These are phyloP conservation scores for Meloidogyne floridensis DNA, from an alignment of 1,140 invertebrate species.

Conservation along the genomic window DNA sequence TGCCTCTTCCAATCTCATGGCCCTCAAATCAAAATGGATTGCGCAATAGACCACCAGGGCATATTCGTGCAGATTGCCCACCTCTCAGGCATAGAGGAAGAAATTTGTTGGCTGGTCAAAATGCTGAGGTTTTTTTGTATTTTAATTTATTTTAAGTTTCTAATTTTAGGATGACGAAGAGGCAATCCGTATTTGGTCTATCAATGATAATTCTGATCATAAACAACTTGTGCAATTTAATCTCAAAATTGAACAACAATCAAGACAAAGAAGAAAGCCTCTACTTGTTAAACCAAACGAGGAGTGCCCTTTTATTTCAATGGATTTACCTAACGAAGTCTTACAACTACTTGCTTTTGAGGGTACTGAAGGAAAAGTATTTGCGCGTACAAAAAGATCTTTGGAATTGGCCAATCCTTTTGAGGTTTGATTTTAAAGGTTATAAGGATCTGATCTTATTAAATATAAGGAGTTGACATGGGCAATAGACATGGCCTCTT, in stretches of 20 bases:
- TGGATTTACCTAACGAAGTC: conserved; percentile 11
- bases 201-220: conserved; percentile 29
- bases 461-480: too few species aligned
- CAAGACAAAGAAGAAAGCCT: background rate
- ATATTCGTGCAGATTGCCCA: conserved; percentile 17
- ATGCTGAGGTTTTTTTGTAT: conserved; percentile 1
- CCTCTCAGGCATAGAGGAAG: conserved; percentile 15
- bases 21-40: background rate
- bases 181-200: conserved; percentile 13
- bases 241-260: conserved; percentile 62
- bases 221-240: conserved; percentile 10
- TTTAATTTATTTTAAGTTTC: background rate
- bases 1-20: conserved; percentile 14
- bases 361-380: conserved; percentile 16
- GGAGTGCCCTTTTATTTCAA: background rate
- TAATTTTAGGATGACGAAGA: conserved; percentile 7
- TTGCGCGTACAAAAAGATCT: conserved; percentile 3
- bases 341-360: conserved; percentile 14
- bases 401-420: conserved; percentile 14
- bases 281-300: background rate
- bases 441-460: background rate
- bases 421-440: background rate
- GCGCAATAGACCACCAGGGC: conserved; percentile 21
- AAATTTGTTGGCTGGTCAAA: conserved; percentile 28
- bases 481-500: too few species aligned